A percentile compares a stretch with the other conserved stretches of the same genome.
Evolutionary conservation across 1,140 invertebrate genomes (phyloP).

Genomic region (Scylla paramamosain): DNA sequence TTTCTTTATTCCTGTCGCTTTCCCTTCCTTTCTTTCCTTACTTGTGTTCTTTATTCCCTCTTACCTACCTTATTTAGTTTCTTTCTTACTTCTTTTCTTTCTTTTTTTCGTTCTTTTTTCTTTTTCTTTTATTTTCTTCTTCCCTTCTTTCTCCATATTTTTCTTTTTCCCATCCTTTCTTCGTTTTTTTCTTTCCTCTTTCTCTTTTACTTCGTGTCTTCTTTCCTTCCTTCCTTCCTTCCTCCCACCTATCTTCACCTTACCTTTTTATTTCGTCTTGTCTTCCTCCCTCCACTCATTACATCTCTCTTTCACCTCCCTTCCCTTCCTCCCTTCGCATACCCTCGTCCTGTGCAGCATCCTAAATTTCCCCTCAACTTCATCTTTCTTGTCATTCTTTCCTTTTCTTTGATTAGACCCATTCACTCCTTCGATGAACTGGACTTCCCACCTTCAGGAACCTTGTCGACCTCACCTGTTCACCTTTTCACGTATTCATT

Average conservation of each 20-base stretch:
- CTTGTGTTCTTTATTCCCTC: too few species aligned
- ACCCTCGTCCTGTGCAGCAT: background rate
- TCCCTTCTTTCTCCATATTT: too few species aligned
- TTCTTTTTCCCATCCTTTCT: too few species aligned
- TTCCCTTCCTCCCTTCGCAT: background rate
- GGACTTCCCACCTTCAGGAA: background rate
- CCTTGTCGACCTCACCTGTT: background rate
- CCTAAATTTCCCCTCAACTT: background rate
- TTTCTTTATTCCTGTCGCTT: too few species aligned
- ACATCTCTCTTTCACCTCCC: background rate
- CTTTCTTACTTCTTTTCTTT: too few species aligned
- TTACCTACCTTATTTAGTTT: too few species aligned
- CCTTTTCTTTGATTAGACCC: background rate
- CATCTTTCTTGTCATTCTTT: background rate
- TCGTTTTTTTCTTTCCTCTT: too few species aligned
- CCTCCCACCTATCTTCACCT: background rate
- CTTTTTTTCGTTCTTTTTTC: too few species aligned
- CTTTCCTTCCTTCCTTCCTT: too few species aligned
- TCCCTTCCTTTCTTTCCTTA: too few species aligned
- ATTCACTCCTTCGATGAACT: background rate
- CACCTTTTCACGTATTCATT: background rate
- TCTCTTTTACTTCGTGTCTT: too few species aligned
- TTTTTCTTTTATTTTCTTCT: too few species aligned
- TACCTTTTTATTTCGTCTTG: background rate
- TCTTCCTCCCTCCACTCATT: background rate